Conservation (phyloP, 2,113 vertebrate genomes). For the Mustelus asterias region DNA sequence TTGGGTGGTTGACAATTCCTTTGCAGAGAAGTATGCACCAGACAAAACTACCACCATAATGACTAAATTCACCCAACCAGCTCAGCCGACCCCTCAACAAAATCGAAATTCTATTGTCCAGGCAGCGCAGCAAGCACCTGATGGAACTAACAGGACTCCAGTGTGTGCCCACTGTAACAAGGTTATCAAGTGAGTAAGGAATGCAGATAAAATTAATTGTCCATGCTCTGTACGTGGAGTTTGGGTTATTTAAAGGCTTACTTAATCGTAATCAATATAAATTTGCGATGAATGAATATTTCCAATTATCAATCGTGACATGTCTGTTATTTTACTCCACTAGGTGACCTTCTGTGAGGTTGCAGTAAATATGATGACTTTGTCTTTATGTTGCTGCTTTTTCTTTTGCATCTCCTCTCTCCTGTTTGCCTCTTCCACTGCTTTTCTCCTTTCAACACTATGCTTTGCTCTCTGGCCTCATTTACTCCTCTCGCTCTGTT, state of each 20-base stretch:
- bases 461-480: not conserved
- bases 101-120: slow-evolving; percentile 94
- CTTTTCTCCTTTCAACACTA: not conserved
- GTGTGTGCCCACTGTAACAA: slow-evolving; percentile 90
- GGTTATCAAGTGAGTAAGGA: slow-evolving; percentile 80
- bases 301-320: not conserved
- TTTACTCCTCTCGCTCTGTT: not conserved
- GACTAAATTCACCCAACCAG: slow-evolving; percentile 86
- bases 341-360: not conserved
- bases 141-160: slow-evolving; percentile 70
- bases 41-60: slow-evolving; percentile 90
- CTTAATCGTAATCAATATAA: not conserved
- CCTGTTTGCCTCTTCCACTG: not conserved
- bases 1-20: slow-evolving; percentile 85
- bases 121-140: slow-evolving; percentile 72
- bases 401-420: not conserved
- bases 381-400: not conserved
- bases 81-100: slow-evolving; percentile 82
- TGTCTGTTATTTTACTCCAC: not conserved
- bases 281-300: not conserved
- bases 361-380: not conserved
- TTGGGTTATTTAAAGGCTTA: not conserved
- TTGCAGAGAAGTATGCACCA: slow-evolving; percentile 83
- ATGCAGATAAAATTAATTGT: not conserved
- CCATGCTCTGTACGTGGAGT: not conserved